Conservation (phyloP, 1,140 invertebrate genomes). For the Temnothorax longispinosus region DNA sequence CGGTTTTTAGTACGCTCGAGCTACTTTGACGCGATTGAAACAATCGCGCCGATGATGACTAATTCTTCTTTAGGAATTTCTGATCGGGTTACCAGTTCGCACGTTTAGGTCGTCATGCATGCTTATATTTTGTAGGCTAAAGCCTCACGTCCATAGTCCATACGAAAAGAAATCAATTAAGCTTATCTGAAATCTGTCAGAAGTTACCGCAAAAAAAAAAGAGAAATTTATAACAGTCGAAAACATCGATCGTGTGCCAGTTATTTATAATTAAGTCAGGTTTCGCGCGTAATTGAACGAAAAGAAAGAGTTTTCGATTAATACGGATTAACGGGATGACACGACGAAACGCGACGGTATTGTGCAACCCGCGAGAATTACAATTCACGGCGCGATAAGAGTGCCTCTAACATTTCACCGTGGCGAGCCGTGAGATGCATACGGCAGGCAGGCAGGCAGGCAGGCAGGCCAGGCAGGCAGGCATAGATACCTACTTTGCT, state of each 20-base stretch:
- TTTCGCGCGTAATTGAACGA: neutral
- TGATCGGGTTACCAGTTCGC: neutral
- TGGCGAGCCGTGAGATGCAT: constrained; percentile 12
- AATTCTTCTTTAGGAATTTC: neutral
- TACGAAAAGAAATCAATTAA: constrained; percentile 8
- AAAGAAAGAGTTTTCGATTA: constrained; percentile 28
- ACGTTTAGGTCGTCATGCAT: neutral
- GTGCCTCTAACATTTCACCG: constrained; percentile 3
- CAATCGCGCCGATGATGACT: neutral
- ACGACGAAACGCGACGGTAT: constrained; percentile 12
- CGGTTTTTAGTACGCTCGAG: neutral
- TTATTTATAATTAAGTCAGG: constrained; percentile 5
- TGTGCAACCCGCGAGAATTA: constrained; percentile 38
- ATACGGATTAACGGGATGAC: constrained; percentile 17
- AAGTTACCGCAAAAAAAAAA: neutral
- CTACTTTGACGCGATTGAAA: neutral
- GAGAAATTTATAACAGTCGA: neutral
- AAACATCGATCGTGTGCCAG: neutral
- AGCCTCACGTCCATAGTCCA: neutral
- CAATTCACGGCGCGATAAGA: constrained; percentile 34
- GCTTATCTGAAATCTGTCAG: neutral
- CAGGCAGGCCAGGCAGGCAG: neutral
- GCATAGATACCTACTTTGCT: constrained; percentile 54
- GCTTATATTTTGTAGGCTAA: neutral
- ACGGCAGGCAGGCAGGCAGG: neutral